Percentiles rank a stretch among this genome's conserved stretches.
These are phyloP conservation scores for Troides helena DNA, from an alignment of 2,888 invertebrate genomes.

Conservation along the genomic window DNA sequence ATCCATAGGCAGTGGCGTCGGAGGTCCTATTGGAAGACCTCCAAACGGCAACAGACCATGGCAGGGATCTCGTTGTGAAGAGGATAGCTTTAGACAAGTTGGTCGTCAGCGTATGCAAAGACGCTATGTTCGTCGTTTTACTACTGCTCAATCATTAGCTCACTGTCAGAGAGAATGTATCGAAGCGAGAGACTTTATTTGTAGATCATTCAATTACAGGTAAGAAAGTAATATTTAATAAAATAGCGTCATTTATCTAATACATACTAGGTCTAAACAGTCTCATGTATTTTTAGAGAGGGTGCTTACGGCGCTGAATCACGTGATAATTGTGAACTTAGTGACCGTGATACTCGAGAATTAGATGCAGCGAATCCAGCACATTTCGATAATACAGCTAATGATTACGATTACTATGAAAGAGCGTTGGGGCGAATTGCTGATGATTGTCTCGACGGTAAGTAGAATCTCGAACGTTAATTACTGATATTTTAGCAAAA, in stretches of 20 bases:
- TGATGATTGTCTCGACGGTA: slow-evolving; percentile 93
- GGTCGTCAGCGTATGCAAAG: slow-evolving; percentile 90
- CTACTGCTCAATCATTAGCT: slow-evolving; percentile 86
- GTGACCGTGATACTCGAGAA: slow-evolving; percentile 91
- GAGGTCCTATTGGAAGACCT: slow-evolving; percentile 58
- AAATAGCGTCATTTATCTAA: neutral
- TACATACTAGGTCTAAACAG: neutral
- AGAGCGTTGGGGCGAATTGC: slow-evolving; percentile 85
- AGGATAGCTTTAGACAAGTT: slow-evolving; percentile 91
- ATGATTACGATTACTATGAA: slow-evolving; percentile 91
- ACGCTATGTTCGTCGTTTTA: slow-evolving; percentile 86
- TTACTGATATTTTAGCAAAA: neutral
- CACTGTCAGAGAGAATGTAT: slow-evolving; percentile 93
- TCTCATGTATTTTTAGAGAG: slow-evolving; percentile 53
- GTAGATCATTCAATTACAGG: slow-evolving; percentile 93
- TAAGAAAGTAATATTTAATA: slow-evolving; percentile 46
- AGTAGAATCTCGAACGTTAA: slow-evolving; percentile 33
- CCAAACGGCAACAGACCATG: slow-evolving; percentile 61
- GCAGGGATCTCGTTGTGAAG: slow-evolving; percentile 86
- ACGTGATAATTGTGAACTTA: slow-evolving; percentile 93
- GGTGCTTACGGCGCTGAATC: slow-evolving; percentile 82
- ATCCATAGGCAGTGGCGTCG: slow-evolving; percentile 56
- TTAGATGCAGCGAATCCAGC: slow-evolving; percentile 91
- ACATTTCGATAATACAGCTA: slow-evolving; percentile 90
- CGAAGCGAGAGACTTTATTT: slow-evolving; percentile 90